A percentile compares a stretch with the other conserved stretches of the same genome.
Evolutionary conservation across 2,888 invertebrate genomes (phyloP).

Genomic region (Prosapia bicincta): DNA sequence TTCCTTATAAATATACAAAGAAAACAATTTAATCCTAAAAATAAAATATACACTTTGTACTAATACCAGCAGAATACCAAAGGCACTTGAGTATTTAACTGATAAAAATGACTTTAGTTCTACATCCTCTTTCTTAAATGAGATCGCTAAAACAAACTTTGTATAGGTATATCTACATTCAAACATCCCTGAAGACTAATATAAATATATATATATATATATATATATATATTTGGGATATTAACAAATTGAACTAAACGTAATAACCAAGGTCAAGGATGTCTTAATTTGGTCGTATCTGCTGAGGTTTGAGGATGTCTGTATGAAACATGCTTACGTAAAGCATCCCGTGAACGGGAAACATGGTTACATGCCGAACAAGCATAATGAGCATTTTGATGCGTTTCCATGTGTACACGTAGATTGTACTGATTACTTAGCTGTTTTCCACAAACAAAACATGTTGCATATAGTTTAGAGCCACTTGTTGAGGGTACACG

Average conservation of each 20-base stretch:
- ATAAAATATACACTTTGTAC: neutral
- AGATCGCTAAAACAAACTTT: neutral
- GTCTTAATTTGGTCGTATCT: neutral
- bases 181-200: neutral
- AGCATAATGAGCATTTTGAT: constrained; percentile 83
- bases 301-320: constrained; percentile 57
- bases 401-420: constrained; percentile 87
- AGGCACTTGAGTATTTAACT: neutral
- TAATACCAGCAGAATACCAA: no score
- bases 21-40: neutral
- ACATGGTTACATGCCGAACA: constrained; percentile 85
- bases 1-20: neutral
- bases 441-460: constrained; percentile 82
- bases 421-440: constrained; percentile 88
- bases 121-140: no score
- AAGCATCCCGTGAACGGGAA: constrained; percentile 80
- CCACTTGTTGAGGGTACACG: neutral
- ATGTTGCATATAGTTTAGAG: constrained; percentile 60
- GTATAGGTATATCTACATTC: neutral
- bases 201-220: neutral
- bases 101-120: no score
- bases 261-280: neutral
- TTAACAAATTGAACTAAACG: neutral
- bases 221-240: neutral
- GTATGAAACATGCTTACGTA: constrained; percentile 86